A percentile compares a stretch with the other conserved stretches of the same genome.
Evolutionary conservation across 2,888 invertebrate species (phyloP).

Genomic region (Melikaiella ostensackeni): DNA sequence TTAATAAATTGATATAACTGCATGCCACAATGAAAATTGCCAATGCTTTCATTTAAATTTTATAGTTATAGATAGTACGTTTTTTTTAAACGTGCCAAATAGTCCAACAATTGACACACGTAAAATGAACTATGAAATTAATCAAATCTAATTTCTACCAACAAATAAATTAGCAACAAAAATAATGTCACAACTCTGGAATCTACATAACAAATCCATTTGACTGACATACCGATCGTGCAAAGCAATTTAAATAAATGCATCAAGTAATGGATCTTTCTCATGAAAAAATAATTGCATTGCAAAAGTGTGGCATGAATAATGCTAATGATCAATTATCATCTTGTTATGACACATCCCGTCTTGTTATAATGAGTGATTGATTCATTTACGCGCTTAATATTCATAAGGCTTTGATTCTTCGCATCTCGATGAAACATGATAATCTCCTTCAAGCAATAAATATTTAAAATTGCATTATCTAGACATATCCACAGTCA

Average conservation of each 20-base stretch:
- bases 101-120: no score
- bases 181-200: neutral
- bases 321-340: constrained; percentile 40
- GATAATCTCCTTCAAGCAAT: neutral
- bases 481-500: neutral
- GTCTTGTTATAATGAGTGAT: constrained; percentile 37
- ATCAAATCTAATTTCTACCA: neutral
- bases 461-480: neutral
- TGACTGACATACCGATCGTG: neutral
- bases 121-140: no score
- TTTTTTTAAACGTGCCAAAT: no score
- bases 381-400: constrained; percentile 32
- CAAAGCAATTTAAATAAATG: constrained; percentile 26
- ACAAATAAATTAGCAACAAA: neutral
- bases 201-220: constrained; percentile 7
- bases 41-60: neutral
- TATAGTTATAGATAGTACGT: no score
- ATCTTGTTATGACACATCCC: constrained; percentile 34
- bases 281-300: constrained; percentile 25
- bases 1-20: neutral
- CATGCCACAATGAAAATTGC: neutral
- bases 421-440: constrained; percentile 5
- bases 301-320: constrained; percentile 10
- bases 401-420: constrained; percentile 22
- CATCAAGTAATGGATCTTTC: constrained; percentile 28